These are phyloP conservation scores for Nipponacmea schrenckii DNA, from an alignment of 2,888 invertebrate species.

Conservation along the genomic window DNA sequence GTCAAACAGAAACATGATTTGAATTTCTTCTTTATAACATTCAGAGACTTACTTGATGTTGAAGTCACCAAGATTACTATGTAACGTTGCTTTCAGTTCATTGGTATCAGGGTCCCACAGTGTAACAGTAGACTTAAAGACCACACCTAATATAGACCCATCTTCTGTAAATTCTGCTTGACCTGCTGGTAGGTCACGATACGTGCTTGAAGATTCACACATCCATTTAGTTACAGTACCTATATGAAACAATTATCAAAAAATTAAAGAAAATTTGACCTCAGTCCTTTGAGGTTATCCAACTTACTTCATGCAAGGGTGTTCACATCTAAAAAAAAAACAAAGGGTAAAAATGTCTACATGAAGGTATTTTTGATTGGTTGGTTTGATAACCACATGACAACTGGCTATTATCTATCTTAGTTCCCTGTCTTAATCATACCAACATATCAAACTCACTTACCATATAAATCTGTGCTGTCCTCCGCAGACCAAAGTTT, in stretches of 20 bases:
- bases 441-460: conserved; percentile 25
- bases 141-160: conserved; percentile 80
- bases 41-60: conserved; percentile 32
- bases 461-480: conserved; percentile 70
- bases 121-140: conserved; percentile 77
- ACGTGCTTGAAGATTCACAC: conserved; percentile 75
- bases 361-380: background rate
- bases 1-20: background rate
- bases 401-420: background rate
- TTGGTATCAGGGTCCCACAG: conserved; percentile 75
- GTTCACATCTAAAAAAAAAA: conserved; percentile 20
- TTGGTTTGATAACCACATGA: background rate
- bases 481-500: conserved; percentile 78
- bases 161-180: conserved; percentile 78
- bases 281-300: too few species aligned
- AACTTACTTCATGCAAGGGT: background rate
- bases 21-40: too few species aligned
- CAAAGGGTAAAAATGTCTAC: background rate
- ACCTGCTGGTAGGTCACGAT: conserved; percentile 73
- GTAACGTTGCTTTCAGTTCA: conserved; percentile 41
- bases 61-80: conserved; percentile 23
- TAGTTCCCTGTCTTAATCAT: background rate
- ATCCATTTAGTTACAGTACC: conserved; percentile 75
- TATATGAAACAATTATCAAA: conserved; percentile 44
- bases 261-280: too few species aligned